Evolutionary conservation across 2,888 invertebrate species (phyloP).

Genomic region (Rhagium mordax): DNA sequence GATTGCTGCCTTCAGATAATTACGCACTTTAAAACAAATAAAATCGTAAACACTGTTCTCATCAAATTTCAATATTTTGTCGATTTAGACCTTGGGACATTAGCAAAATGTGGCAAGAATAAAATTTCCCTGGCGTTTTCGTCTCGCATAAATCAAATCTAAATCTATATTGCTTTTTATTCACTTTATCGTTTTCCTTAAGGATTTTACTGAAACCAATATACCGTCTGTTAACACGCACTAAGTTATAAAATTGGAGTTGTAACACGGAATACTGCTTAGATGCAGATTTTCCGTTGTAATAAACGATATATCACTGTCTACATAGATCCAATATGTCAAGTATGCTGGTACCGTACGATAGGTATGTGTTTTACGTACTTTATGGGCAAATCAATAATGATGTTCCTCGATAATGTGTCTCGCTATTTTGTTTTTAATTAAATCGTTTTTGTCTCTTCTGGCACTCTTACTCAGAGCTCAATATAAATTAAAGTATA

Average conservation of each 20-base stretch:
- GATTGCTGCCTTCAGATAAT: background rate
- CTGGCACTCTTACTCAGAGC: too few relatives aligned
- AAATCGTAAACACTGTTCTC: background rate
- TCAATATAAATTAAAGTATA: too few relatives aligned
- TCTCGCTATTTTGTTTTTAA: too few relatives aligned
- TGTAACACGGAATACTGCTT: constrained; percentile 40
- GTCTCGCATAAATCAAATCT: constrained; percentile 39
- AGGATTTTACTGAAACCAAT: constrained; percentile 39
- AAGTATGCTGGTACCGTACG: background rate
- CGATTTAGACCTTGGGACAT: constrained; percentile 11
- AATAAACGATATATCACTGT: constrained; percentile 54
- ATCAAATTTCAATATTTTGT: constrained; percentile 16
- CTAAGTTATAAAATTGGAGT: constrained; percentile 51
- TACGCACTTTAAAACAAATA: background rate
- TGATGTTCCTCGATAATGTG: background rate
- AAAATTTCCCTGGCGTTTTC: constrained; percentile 24
- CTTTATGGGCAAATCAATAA: background rate
- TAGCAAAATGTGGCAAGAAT: constrained; percentile 29
- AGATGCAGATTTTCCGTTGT: constrained; percentile 50
- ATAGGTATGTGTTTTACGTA: constrained; percentile 7
- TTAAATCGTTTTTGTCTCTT: too few relatives aligned
- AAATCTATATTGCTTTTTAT: constrained; percentile 46
- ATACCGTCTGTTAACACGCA: constrained; percentile 54
- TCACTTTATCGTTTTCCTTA: constrained; percentile 42
- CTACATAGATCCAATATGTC: constrained; percentile 55